Conservation (phyloP, 2,888 invertebrate species). For the Cephus rjabovi region DNA sequence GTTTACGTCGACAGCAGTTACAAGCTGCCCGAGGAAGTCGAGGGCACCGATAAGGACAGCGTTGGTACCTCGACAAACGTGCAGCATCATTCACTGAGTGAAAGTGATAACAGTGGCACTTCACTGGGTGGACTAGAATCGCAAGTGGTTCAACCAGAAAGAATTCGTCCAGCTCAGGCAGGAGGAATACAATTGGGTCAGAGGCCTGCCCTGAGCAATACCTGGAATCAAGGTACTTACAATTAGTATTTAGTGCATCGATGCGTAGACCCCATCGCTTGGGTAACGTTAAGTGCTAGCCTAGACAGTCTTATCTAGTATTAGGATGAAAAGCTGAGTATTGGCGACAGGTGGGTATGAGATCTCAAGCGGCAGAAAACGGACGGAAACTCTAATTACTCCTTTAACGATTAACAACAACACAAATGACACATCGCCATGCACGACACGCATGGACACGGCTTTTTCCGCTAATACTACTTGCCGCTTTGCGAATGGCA, state of each 20-base stretch:
- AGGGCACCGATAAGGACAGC: not conserved
- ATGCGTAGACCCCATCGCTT: not conserved
- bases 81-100: not conserved
- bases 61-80: not conserved
- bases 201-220: slow-evolving; percentile 7
- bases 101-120: not conserved
- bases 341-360: not conserved
- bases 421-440: not conserved
- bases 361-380: not conserved
- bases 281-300: not conserved
- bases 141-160: too few relatives aligned
- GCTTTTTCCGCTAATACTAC: not conserved
- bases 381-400: not conserved
- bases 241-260: not conserved
- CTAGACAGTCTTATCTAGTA: not conserved
- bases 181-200: not conserved
- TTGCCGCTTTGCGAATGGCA: not conserved
- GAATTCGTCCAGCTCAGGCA: not conserved
- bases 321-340: not conserved
- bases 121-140: not conserved
- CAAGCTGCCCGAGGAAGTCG: slow-evolving; percentile 9
- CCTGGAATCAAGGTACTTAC: slow-evolving; percentile 41
- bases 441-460: not conserved
- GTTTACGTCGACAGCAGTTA: slow-evolving; percentile 26
- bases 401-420: not conserved